Base-by-base conservation (phyloP, 2,113 vertebrate species). In the Mixornis gularis region DNA sequence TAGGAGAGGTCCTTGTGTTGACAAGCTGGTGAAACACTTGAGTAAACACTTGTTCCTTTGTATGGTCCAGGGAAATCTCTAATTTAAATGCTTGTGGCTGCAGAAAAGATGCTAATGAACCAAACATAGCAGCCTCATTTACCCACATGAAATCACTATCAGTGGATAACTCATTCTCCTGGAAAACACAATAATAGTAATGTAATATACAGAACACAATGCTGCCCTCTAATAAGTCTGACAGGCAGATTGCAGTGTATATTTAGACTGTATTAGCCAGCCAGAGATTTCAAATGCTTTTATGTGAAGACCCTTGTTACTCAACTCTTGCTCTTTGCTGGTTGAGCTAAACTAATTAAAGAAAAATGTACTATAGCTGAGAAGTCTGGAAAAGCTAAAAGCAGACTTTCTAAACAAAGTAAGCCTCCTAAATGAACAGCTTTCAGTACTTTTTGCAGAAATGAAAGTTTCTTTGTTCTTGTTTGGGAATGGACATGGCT, bases 161-260 rank as follows among this genome's bases (percentile, higher is more conserved):
- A 77, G 65, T 29, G 43, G 92, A 86, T 93, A 95, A 84, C 56
- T 93, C 58, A 49, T 87, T 93, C 92, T 95, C 48, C 86, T 92
- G 92, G 86, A 92, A 93, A 91, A 94, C 85, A 85, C 82, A 86
- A 29, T 91, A 93, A 87, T 83, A 80, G 80, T 90, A 82, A 93
- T 93, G 84, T 92, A 91, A 73, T 82, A 87, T 46, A 71, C 66
- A 77, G 80, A 90, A 43, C 49, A 91, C 62, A 90, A n/a, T 84
- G 17, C 48, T 87, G 81, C 70, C 59, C 80, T 87, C 85, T 90
- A 92, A 89, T 93, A 92, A 86, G 85, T 70, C 94, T 93, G 95
- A 80, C 79, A 84, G 87, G 64, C 81, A 91, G 84, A 78, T 85
- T 91, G 87, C 51, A 73, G 81, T 77, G 81, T 91, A 79, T 91